Conservation (phyloP, 2,888 invertebrate genomes). For the Lochmaea crataegi region DNA sequence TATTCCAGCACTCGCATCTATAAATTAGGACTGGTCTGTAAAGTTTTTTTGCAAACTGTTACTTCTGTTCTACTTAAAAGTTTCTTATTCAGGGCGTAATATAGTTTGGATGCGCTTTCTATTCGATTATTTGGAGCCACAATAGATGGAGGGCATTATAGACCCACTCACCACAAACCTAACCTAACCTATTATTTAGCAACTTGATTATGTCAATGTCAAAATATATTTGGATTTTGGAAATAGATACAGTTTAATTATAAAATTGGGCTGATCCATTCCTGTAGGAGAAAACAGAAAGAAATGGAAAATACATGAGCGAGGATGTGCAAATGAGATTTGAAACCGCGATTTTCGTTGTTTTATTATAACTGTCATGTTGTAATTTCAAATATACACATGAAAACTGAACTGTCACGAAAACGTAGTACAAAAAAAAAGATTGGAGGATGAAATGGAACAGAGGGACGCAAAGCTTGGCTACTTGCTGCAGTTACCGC, state of each 20-base stretch:
- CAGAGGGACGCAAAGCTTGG: slow-evolving; percentile 1
- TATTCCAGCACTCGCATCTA: no score
- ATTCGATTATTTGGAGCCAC: no score
- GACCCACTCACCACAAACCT: no score
- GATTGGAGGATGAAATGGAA: slow-evolving; percentile 24
- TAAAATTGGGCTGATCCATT: slow-evolving; percentile 7
- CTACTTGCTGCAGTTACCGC: background rate
- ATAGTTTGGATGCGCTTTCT: no score
- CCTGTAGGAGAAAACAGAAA: slow-evolving; percentile 42
- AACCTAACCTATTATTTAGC: no score
- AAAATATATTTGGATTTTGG: background rate
- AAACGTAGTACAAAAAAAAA: slow-evolving; percentile 36
- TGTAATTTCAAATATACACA: slow-evolving; percentile 45
- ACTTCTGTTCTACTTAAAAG: no score
- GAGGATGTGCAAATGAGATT: slow-evolving; percentile 62
- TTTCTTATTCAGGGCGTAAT: no score
- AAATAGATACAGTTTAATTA: background rate
- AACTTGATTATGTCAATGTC: background rate
- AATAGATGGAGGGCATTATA: no score
- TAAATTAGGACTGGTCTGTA: no score
- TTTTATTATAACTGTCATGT: slow-evolving; percentile 44
- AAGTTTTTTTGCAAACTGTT: no score
- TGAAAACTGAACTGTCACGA: slow-evolving; percentile 41
- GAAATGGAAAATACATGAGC: slow-evolving; percentile 50
- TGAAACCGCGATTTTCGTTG: slow-evolving; percentile 52